phyloP scores from a whole-genome alignment of 1,140 invertebrate species.

The Ceratina australensis region DNA sequence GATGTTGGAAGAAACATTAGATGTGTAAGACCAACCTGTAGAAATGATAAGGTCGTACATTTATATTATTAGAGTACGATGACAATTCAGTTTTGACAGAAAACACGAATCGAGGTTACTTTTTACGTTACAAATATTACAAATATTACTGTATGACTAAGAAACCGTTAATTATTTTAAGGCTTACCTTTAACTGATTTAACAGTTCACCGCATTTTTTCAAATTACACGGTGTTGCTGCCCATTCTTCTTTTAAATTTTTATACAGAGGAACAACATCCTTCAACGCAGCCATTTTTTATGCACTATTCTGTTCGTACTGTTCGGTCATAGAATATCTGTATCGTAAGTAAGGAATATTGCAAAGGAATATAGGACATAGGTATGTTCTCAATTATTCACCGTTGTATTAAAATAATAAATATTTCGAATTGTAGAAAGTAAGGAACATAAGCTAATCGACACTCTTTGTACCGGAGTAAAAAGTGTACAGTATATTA shows the following conservation, averaged over 20 bases:
- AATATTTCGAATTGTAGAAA: too few species aligned
- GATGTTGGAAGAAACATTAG: slow-evolving; percentile 93
- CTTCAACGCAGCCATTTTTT: slow-evolving; percentile 82
- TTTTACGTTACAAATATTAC: slow-evolving; percentile 49
- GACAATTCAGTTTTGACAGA: slow-evolving; percentile 74
- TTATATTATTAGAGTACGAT: slow-evolving; percentile 58
- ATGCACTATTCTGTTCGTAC: too few species aligned
- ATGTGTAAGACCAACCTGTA: slow-evolving; percentile 90
- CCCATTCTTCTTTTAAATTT: slow-evolving; percentile 88
- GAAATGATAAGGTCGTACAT: slow-evolving; percentile 35
- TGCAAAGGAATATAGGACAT: not conserved
- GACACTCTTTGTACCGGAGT: too few species aligned
- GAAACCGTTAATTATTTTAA: slow-evolving; percentile 39
- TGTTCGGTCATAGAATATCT: not conserved
- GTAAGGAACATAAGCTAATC: too few species aligned
- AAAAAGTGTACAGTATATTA: too few species aligned
- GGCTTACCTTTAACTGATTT: slow-evolving; percentile 86
- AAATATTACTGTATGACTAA: not conserved
- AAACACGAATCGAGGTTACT: slow-evolving; percentile 63
- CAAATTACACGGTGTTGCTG: slow-evolving; percentile 84
- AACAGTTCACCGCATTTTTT: slow-evolving; percentile 87
- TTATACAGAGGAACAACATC: slow-evolving; percentile 85
- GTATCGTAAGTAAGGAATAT: not conserved
- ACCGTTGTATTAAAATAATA: too few species aligned
- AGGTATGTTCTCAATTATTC: too few species aligned